Conservation (phyloP, 2,113 vertebrate genomes). For the Myotis davidii region DNA sequence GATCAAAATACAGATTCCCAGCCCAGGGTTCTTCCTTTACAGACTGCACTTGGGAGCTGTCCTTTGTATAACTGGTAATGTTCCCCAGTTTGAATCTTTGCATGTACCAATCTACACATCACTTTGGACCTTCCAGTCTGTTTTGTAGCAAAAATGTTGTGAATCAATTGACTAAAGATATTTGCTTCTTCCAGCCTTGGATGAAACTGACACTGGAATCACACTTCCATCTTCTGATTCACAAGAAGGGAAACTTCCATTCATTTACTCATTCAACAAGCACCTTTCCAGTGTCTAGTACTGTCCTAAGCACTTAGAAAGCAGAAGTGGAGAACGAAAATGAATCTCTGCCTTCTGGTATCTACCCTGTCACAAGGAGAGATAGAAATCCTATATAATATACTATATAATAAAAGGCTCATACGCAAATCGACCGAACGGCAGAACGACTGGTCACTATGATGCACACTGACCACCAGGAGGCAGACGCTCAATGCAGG, state of each 20-base stretch:
- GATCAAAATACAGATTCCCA: neutral
- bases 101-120: neutral
- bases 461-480: too few relatives aligned
- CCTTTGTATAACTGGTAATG: neutral
- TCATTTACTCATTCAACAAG: neutral
- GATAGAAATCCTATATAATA: neutral
- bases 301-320: neutral
- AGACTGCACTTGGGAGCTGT: neutral
- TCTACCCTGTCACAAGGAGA: neutral
- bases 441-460: accelerated
- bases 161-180: constrained; percentile 6
- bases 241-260: neutral
- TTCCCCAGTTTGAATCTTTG: constrained; percentile 26
- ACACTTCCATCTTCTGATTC: neutral
- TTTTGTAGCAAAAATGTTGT: neutral
- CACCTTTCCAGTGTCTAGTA: neutral
- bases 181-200: neutral
- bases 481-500: too few relatives aligned
- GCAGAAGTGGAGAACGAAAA: neutral
- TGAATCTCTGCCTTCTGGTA: neutral
- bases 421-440: too few relatives aligned
- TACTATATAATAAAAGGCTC: too few relatives aligned
- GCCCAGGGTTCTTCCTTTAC: neutral
- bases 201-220: constrained; percentile 30
- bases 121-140: neutral